Conservation (phyloP, 37 sponge, comb jelly and placozoan species). For the Chondrilla cf. caribensis region DNA sequence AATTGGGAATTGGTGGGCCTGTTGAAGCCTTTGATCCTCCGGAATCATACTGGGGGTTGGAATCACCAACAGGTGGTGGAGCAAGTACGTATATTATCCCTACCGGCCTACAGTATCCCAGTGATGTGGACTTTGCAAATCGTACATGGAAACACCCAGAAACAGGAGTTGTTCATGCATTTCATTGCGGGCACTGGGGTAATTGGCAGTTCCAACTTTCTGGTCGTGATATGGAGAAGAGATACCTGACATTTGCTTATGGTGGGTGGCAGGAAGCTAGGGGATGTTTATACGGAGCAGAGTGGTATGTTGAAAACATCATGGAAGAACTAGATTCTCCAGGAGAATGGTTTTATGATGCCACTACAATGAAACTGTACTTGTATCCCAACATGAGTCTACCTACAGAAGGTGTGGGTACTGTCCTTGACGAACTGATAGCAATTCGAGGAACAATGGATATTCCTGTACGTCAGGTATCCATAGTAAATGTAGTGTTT, state of each 20-base stretch:
- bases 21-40: constrained; percentile 50
- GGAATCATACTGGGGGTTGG: constrained; percentile 53
- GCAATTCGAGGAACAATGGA: constrained; percentile 8
- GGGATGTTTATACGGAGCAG: constrained; percentile 32
- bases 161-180: constrained; percentile 46
- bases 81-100: constrained; percentile 15
- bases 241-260: constrained; percentile 20
- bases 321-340: constrained; percentile 52
- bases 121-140: constrained; percentile 23
- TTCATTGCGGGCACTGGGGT: constrained; percentile 42
- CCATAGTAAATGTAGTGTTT: constrained; percentile 31
- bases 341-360: constrained; percentile 58
- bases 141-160: constrained; percentile 39
- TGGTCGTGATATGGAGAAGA: constrained; percentile 8
- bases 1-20: constrained; percentile 60
- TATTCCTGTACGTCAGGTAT: constrained; percentile 24
- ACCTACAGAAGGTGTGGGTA: constrained; percentile 33
- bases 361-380: constrained; percentile 21
- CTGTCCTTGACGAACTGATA: constrained; percentile 16
- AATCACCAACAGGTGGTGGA: constrained; percentile 43
- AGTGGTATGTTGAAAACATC: constrained; percentile 64
- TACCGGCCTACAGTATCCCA: constrained; percentile 33
- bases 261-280: constrained; percentile 64
- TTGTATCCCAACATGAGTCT: constrained; percentile 42
- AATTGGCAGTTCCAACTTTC: constrained; percentile 48